A percentile compares a stretch with the other conserved stretches of the same genome.
These are phyloP conservation scores for Eriocheir sinensis DNA, from an alignment of 1,140 invertebrate genomes.

Conservation along the genomic window DNA sequence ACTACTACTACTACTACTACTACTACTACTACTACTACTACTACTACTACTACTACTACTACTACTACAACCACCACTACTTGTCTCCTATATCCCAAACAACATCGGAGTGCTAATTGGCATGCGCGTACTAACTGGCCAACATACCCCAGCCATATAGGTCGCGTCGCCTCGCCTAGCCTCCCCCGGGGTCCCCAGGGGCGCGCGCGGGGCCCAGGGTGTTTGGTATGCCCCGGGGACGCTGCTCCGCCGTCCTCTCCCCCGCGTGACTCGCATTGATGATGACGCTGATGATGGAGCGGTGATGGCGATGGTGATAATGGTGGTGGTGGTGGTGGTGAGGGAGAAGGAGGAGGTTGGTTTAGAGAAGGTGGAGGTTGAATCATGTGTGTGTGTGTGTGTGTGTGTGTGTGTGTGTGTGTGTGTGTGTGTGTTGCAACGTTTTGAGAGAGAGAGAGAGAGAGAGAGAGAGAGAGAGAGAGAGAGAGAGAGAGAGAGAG, in stretches of 20 bases:
- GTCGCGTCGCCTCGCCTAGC: too few species aligned
- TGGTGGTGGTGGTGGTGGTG: background rate
- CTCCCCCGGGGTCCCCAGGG: background rate
- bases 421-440: too few species aligned
- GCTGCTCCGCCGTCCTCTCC: background rate
- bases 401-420: background rate
- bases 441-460: too few species aligned
- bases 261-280: background rate
- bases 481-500: too few species aligned
- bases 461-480: too few species aligned
- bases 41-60: conserved; percentile 15
- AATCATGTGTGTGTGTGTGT: background rate
- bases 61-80: background rate
- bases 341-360: background rate
- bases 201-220: background rate
- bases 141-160: too few species aligned
- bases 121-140: too few species aligned
- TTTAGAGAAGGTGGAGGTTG: background rate
- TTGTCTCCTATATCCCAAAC: too few species aligned
- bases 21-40: conserved; percentile 25
- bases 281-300: background rate
- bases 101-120: too few species aligned
- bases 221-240: background rate
- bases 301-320: background rate
- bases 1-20: conserved; percentile 24